These are phyloP conservation scores for Sphaeramia orbicularis DNA, from an alignment of 2,797 vertebrate species.

Conservation along the genomic window DNA sequence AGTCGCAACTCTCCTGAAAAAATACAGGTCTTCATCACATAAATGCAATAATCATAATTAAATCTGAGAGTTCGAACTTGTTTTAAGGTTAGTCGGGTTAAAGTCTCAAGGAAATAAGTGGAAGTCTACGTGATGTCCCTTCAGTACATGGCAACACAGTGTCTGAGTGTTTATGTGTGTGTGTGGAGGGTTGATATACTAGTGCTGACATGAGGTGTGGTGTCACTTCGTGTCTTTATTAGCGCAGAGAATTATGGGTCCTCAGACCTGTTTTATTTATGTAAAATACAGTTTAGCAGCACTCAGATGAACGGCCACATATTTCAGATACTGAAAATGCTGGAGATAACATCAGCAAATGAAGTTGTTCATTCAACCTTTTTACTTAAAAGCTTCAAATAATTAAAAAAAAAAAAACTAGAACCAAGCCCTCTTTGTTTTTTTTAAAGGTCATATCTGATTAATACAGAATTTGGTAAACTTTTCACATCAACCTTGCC, in stretches of 20 bases:
- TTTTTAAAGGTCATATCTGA: not conserved
- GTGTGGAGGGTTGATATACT: slow-evolving; percentile 30
- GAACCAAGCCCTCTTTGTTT: not conserved
- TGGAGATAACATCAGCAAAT: not conserved
- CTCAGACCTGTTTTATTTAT: slow-evolving; percentile 41
- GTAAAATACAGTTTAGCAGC: slow-evolving; percentile 16
- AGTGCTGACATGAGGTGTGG: slow-evolving; percentile 25
- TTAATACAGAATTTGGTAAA: not conserved
- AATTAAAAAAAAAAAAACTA: not conserved
- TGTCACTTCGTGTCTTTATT: slow-evolving; percentile 52
- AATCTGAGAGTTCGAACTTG: too few species aligned
- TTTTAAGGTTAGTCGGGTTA: too few species aligned
- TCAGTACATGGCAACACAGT: too few species aligned
- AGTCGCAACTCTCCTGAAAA: too few species aligned
- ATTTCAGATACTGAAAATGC: slow-evolving; percentile 3
- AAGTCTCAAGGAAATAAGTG: too few species aligned
- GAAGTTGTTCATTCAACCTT: not conserved
- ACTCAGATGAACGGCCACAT: slow-evolving; percentile 1
- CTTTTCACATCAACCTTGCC: not conserved
- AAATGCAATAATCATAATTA: too few species aligned
- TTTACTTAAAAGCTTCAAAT: not conserved
- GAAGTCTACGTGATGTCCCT: too few species aligned
- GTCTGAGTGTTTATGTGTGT: too few species aligned
- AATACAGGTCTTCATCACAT: too few species aligned
- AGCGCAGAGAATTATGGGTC: slow-evolving; percentile 41